These are phyloP conservation scores for Yponomeuta sedellus DNA, from an alignment of 2,888 invertebrate species.

Conservation along the genomic window DNA sequence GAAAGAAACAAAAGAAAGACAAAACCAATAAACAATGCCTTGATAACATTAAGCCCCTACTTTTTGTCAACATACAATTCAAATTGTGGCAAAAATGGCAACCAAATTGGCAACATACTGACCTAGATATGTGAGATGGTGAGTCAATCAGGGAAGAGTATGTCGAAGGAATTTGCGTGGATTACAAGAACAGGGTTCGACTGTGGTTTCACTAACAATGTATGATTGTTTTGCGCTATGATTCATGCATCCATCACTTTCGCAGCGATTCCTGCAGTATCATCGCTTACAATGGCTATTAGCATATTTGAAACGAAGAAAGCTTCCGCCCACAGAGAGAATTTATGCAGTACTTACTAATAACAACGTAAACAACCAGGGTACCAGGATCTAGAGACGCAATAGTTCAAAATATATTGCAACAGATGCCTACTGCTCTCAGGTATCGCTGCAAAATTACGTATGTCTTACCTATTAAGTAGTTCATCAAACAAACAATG, in stretches of 20 bases:
- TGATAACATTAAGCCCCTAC: no score
- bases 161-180: constrained; percentile 10
- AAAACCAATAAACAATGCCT: no score
- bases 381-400: background rate
- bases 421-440: no score
- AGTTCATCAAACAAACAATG: no score
- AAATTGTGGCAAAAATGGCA: no score
- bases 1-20: no score
- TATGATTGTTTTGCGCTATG: constrained; percentile 27
- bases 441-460: no score
- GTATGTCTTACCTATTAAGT: no score
- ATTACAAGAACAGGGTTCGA: constrained; percentile 8
- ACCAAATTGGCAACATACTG: no score
- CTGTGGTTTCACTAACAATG: constrained; percentile 30
- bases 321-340: constrained; percentile 15
- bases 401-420: no score
- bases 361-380: background rate
- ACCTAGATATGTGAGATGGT: constrained; percentile 21
- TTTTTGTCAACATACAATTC: no score
- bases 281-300: constrained; percentile 38
- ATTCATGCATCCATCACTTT: constrained; percentile 43
- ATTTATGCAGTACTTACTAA: background rate
- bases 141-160: constrained; percentile 41
- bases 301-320: constrained; percentile 37
- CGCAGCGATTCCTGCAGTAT: constrained; percentile 40